phyloP scores from a whole-genome alignment of 2,797 vertebrate species.

The Sebastes hopkinsi region DNA sequence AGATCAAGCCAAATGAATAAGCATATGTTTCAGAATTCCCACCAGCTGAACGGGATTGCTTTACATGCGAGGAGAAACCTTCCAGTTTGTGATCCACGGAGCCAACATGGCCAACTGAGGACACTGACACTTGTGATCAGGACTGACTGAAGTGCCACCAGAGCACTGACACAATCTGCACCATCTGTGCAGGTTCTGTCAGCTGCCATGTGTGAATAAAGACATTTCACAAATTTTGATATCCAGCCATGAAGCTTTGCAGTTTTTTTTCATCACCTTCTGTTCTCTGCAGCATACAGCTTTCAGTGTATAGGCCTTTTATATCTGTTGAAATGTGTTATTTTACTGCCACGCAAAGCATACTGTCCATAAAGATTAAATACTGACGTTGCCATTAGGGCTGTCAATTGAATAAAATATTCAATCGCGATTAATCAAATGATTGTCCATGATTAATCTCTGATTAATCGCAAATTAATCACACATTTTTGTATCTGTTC shows the following conservation, averaged over 20 bases:
- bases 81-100: constrained; percentile 4
- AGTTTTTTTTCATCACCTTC: neutral
- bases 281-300: neutral
- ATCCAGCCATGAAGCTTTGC: neutral
- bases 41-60: constrained; percentile 16
- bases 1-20: constrained; percentile 23
- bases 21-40: constrained; percentile 13
- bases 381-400: neutral
- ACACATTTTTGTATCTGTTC: neutral
- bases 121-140: neutral
- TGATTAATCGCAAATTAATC: too few relatives aligned
- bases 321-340: neutral
- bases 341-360: neutral
- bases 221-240: constrained; percentile 12
- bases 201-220: constrained; percentile 6
- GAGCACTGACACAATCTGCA: neutral
- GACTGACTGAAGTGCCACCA: constrained; percentile 10
- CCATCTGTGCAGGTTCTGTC: constrained; percentile 45
- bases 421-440: neutral
- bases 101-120: constrained; percentile 12
- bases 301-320: neutral
- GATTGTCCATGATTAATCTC: neutral
- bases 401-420: neutral
- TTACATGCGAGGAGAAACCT: neutral
- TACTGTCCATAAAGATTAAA: neutral